phyloP scores from a whole-genome alignment of 1,140 invertebrate genomes.

The Sarcophaga bullata region DNA sequence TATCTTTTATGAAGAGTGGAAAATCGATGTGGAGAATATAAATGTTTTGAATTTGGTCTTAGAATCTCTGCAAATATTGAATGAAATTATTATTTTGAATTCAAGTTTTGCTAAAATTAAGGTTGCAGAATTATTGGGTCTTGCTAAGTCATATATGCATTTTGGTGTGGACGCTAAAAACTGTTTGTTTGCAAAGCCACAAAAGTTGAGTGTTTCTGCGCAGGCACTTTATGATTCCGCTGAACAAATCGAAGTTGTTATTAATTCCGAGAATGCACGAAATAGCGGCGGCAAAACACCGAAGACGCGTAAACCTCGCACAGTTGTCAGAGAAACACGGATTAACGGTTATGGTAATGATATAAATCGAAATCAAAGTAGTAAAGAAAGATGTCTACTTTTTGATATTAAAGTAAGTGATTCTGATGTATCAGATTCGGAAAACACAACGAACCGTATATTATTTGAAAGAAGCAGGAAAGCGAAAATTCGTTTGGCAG shows the following conservation, averaged over 20 bases:
- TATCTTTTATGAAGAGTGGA: neutral
- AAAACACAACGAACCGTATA: constrained; percentile 54
- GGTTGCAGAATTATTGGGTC: constrained; percentile 68
- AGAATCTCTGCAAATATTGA: constrained; percentile 39
- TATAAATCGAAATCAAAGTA: constrained; percentile 41
- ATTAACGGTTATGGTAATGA: constrained; percentile 53
- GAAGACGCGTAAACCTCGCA: constrained; percentile 61
- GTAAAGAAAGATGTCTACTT: constrained; percentile 36
- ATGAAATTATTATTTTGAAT: neutral
- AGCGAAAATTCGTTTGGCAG: constrained; percentile 64
- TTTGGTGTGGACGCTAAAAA: constrained; percentile 63
- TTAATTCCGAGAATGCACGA: constrained; percentile 53
- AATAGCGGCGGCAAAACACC: constrained; percentile 59
- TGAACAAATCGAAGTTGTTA: neutral
- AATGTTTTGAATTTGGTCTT: constrained; percentile 44
- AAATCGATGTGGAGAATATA: neutral
- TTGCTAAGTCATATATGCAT: constrained; percentile 68
- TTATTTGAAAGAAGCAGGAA: constrained; percentile 10
- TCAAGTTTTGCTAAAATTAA: constrained; percentile 44
- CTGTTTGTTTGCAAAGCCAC: constrained; percentile 56
- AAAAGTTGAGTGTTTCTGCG: constrained; percentile 67
- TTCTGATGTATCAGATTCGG: constrained; percentile 68
- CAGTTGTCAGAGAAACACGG: neutral
- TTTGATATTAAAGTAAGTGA: constrained; percentile 65
- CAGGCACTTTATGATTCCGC: constrained; percentile 68